Evolutionary conservation across 2,888 invertebrate genomes (phyloP).

Genomic region (Pyralis farinalis): DNA sequence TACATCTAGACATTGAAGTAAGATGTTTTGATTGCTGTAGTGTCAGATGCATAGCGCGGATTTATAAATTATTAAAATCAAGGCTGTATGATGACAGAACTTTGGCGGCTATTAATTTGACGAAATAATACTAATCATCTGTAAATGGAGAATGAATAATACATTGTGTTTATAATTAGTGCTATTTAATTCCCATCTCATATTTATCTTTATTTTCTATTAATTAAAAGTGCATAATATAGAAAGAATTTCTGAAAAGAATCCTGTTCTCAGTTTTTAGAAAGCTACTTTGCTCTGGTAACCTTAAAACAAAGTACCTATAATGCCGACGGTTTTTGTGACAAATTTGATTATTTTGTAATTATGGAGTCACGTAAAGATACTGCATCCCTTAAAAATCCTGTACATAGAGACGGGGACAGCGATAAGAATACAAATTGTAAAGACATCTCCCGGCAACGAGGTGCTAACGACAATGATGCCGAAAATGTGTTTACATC

Average conservation of each 20-base stretch:
- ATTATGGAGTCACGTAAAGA: conserved; percentile 65
- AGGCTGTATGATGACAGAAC: too few species aligned
- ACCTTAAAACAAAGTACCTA: conserved; percentile 56
- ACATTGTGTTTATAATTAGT: conserved; percentile 17
- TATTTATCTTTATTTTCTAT: not conserved
- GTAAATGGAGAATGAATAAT: conserved; percentile 14
- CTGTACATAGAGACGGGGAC: conserved; percentile 43
- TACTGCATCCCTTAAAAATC: conserved; percentile 41
- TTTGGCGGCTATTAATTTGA: too few species aligned
- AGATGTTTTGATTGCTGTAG: too few species aligned
- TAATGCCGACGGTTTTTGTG: conserved; percentile 55
- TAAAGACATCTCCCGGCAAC: conserved; percentile 36
- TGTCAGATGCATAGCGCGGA: too few species aligned
- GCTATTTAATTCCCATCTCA: not conserved
- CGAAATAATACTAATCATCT: too few species aligned
- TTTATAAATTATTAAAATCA: too few species aligned
- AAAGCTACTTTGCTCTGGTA: conserved; percentile 19
- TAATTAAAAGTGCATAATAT: not conserved
- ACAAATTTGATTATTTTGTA: conserved; percentile 37
- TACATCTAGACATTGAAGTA: too few species aligned
- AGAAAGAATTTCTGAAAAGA: not conserved
- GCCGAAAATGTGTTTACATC: conserved; percentile 55
- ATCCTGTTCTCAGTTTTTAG: not conserved
- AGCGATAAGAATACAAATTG: conserved; percentile 40
- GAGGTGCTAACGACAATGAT: conserved; percentile 39